phyloP scores from a whole-genome alignment of 2,888 invertebrate genomes.

The Frankliniella intonsa region DNA sequence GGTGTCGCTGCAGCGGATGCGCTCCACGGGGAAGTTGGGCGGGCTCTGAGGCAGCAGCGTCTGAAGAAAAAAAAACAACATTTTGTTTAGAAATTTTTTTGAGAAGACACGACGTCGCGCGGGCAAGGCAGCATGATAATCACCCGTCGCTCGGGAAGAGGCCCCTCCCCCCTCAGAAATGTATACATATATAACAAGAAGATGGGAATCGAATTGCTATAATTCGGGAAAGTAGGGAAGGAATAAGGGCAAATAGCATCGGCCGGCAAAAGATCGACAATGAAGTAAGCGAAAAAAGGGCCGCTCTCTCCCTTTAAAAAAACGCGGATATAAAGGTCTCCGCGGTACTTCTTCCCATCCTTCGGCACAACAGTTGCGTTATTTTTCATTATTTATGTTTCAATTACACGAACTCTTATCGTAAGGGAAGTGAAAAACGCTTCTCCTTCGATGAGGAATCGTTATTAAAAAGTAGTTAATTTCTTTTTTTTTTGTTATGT shows the following conservation, averaged over 20 bases:
- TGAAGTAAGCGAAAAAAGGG: not conserved
- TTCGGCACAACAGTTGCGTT: too few species aligned
- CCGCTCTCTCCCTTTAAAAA: not conserved
- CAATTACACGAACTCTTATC: too few species aligned
- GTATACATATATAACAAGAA: not conserved
- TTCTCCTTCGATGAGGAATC: too few species aligned
- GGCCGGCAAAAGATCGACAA: not conserved
- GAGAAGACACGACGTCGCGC: not conserved
- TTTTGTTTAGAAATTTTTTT: not conserved
- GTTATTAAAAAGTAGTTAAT: too few species aligned
- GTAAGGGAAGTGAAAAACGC: too few species aligned
- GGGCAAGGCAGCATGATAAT: too few species aligned
- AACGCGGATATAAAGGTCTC: too few species aligned
- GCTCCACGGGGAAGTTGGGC: conserved; percentile 65
- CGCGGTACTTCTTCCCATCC: too few species aligned
- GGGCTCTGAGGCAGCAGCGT: conserved; percentile 62
- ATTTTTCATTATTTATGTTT: too few species aligned
- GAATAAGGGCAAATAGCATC: not conserved
- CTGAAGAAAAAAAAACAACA: conserved; percentile 45
- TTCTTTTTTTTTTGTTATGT: too few species aligned
- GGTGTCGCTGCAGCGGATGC: conserved; percentile 59
- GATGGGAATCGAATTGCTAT: conserved; percentile 20
- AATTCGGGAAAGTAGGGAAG: not conserved
- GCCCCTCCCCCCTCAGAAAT: too few species aligned
- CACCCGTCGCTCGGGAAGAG: too few species aligned